These are phyloP conservation scores for Caenorhabditis inopinata DNA, from an alignment of 1,140 invertebrate genomes.

Conservation along the genomic window DNA sequence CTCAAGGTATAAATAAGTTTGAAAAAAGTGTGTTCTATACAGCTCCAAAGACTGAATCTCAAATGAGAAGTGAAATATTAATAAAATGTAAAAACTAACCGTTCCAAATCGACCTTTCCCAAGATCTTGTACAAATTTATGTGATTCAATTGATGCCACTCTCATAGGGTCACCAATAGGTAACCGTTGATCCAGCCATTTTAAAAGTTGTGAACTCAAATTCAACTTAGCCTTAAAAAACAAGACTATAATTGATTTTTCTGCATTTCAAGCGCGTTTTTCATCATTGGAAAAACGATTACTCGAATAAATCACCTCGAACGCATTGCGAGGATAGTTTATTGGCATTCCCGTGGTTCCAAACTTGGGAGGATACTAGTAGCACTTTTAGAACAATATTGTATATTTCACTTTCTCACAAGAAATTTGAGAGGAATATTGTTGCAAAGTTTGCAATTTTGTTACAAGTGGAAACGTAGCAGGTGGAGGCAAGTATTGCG, in stretches of 20 bases:
- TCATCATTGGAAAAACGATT: no score
- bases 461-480: neutral
- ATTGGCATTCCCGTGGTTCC: constrained; percentile 26
- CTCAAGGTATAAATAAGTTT: no score
- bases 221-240: neutral
- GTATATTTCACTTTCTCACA: neutral
- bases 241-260: no score
- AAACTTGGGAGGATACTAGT: neutral
- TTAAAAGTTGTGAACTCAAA: constrained; percentile 27
- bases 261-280: no score
- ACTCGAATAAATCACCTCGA: neutral
- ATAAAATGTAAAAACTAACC: neutral
- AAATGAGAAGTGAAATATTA: no score
- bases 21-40: no score
- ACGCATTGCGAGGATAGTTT: constrained; percentile 15
- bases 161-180: constrained; percentile 25
- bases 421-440: neutral
- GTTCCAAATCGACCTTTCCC: constrained; percentile 45
- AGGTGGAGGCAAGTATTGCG: neutral
- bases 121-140: constrained; percentile 21
- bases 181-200: constrained; percentile 31
- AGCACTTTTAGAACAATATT: neutral
- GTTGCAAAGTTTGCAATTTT: constrained; percentile 3
- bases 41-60: no score
- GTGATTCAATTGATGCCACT: neutral